A percentile compares a stretch with the other conserved stretches of the same genome.
These are phyloP conservation scores for Xestia xanthographa DNA, from an alignment of 2,888 invertebrate genomes.

Conservation along the genomic window DNA sequence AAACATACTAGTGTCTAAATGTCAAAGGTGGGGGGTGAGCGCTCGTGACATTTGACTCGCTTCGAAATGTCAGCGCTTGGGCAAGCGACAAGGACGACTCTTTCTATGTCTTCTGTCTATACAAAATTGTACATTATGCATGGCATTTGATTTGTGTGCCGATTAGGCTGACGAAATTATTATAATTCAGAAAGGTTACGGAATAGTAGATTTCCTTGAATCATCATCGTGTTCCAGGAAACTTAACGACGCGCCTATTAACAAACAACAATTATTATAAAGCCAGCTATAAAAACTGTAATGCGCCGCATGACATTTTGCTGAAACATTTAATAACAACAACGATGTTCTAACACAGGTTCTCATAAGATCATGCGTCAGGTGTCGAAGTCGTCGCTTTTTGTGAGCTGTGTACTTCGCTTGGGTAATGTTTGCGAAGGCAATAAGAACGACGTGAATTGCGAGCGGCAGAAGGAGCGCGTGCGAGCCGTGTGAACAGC, in stretches of 20 bases:
- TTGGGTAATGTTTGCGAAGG: conserved; percentile 73
- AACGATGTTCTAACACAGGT: conserved; percentile 21
- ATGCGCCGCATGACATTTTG: not conserved
- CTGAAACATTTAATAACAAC: conserved; percentile 5
- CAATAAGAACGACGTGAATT: conserved; percentile 71
- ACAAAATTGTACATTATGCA: conserved; percentile 85
- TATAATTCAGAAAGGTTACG: conserved; percentile 85
- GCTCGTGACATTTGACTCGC: conserved; percentile 89
- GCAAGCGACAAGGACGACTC: conserved; percentile 90
- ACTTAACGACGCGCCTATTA: conserved; percentile 72
- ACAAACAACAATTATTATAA: conserved; percentile 59
- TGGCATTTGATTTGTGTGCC: conserved; percentile 87
- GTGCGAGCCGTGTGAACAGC: conserved; percentile 64
- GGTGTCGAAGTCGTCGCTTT: conserved; percentile 31
- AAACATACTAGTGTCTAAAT: conserved; percentile 77
- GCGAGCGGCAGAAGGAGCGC: conserved; percentile 68
- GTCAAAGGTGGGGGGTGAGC: conserved; percentile 87
- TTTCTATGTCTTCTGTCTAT: conserved; percentile 87
- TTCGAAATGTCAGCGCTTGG: conserved; percentile 89
- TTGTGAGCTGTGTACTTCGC: conserved; percentile 66
- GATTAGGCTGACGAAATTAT: conserved; percentile 85
- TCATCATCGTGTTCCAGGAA: conserved; percentile 80
- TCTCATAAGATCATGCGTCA: conserved; percentile 35
- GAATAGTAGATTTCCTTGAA: conserved; percentile 88
- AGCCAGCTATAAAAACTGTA: conserved; percentile 58